phyloP scores from a whole-genome alignment of 64 coral and sea anemone species.

The Montipora cactus region DNA sequence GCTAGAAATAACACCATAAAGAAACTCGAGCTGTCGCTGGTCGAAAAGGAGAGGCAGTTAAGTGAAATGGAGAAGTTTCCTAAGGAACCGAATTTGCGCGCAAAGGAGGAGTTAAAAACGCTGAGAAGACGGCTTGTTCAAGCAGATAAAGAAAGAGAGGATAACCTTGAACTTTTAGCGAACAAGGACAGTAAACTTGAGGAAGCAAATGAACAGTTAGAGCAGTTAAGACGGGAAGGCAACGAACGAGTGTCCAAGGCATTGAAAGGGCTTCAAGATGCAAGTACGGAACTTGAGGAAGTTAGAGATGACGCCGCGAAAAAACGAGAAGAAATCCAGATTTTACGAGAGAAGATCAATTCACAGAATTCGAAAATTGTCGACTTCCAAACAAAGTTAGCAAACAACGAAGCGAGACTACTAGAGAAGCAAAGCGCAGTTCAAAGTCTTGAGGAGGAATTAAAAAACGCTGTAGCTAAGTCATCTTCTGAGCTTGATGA shows the following conservation, averaged over 20 bases:
- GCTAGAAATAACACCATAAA: conserved; percentile 87
- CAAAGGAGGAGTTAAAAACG: conserved; percentile 63
- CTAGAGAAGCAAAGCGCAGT: not conserved
- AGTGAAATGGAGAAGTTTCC: conserved; percentile 37
- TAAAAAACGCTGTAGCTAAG: not conserved
- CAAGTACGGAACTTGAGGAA: not conserved
- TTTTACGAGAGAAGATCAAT: conserved; percentile 46
- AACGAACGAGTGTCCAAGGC: not conserved
- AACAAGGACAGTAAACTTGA: conserved; percentile 29
- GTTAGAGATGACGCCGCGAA: conserved; percentile 25
- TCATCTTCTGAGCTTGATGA: conserved; percentile 12
- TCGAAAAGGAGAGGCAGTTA: conserved; percentile 54
- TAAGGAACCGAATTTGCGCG: conserved; percentile 32
- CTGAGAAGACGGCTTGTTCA: not conserved
- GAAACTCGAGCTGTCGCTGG: conserved; percentile 73
- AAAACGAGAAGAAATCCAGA: conserved; percentile 49
- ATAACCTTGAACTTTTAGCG: conserved; percentile 4
- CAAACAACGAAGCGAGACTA: not conserved
- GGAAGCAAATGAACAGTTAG: not conserved
- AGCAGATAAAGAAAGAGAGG: conserved; percentile 50
- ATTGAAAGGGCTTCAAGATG: conserved; percentile 10
- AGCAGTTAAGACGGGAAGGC: conserved; percentile 4
- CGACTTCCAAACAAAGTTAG: not conserved
- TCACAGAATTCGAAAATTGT: not conserved
- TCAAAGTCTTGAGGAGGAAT: not conserved